Percentiles rank a stretch among this genome's conserved stretches.
Conservation (phyloP, 2,797 vertebrate genomes). For the Orestias chungarensis region DNA sequence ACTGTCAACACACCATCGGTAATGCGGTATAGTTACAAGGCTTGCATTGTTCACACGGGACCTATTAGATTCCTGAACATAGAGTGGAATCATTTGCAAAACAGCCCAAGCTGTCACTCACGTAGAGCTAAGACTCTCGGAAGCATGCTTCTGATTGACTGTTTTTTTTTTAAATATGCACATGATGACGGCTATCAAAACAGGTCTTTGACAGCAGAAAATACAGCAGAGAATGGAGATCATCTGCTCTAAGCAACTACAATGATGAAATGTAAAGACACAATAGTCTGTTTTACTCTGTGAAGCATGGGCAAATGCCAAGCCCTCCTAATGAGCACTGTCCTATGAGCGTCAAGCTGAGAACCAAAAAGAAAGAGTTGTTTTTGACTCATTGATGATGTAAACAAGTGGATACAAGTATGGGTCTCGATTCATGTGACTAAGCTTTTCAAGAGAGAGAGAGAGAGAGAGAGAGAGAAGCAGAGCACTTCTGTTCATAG, state of each 20-base stretch:
- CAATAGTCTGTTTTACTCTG: conserved; percentile 35
- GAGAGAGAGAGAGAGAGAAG: neutral
- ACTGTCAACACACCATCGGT: conserved; percentile 67
- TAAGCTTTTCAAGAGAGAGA: neutral
- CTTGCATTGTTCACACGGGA: conserved; percentile 62
- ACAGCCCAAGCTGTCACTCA: conserved; percentile 60
- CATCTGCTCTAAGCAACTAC: conserved; percentile 29
- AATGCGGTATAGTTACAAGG: conserved; percentile 48
- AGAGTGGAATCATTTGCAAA: conserved; percentile 58
- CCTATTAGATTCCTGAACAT: conserved; percentile 67
- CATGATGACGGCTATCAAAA: conserved; percentile 14
- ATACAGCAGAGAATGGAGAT: conserved; percentile 40
- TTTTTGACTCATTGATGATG: conserved; percentile 29
- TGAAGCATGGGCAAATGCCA: conserved; percentile 50
- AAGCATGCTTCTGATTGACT: conserved; percentile 24
- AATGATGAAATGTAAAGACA: conserved; percentile 44
- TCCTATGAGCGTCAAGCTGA: conserved; percentile 46
- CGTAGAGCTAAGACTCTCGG: conserved; percentile 24
- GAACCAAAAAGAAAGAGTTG: conserved; percentile 17
- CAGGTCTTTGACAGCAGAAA: conserved; percentile 30
- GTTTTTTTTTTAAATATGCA: conserved; percentile 7
- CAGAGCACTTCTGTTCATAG: neutral
- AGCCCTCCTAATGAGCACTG: conserved; percentile 50
- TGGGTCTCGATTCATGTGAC: neutral
- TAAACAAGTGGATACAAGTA: neutral